Evolutionary conservation across 30 jellyfish, hydroid and myxozoan species (phyloP).

Genomic region (Chrysaora quinquecirrha): DNA sequence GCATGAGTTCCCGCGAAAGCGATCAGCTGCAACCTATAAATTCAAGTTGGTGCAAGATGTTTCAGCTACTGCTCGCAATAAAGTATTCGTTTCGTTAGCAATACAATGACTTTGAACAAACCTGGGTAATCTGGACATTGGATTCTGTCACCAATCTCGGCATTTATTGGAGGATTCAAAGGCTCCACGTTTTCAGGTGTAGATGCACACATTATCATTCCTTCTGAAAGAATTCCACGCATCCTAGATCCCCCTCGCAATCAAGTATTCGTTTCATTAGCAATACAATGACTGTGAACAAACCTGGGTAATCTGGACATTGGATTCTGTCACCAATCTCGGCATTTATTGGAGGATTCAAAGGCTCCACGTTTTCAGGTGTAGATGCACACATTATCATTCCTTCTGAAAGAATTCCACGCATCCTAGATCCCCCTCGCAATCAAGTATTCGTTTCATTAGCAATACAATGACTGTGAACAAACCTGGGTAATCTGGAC

Average conservation of each 20-base stretch:
- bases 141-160: constrained; percentile 83
- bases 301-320: constrained; percentile 79
- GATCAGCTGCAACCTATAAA: too few relatives aligned
- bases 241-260: too few relatives aligned
- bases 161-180: constrained; percentile 65
- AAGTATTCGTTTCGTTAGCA: too few relatives aligned
- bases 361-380: constrained; percentile 87
- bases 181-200: constrained; percentile 90
- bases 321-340: constrained; percentile 80
- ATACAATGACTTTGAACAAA: background rate
- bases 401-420: constrained; percentile 69
- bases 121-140: constrained; percentile 77
- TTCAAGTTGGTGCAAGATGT: too few relatives aligned
- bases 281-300: background rate
- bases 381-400: constrained; percentile 98
- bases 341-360: constrained; percentile 73
- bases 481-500: constrained; percentile 80
- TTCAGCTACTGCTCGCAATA: too few relatives aligned
- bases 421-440: too few relatives aligned
- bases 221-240: constrained; percentile 60
- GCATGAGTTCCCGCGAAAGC: too few relatives aligned
- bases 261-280: too few relatives aligned
- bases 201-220: constrained; percentile 99
- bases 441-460: too few relatives aligned
- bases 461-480: background rate